Conservation (phyloP, 2,888 invertebrate genomes). For the Priapulus caudatus region DNA sequence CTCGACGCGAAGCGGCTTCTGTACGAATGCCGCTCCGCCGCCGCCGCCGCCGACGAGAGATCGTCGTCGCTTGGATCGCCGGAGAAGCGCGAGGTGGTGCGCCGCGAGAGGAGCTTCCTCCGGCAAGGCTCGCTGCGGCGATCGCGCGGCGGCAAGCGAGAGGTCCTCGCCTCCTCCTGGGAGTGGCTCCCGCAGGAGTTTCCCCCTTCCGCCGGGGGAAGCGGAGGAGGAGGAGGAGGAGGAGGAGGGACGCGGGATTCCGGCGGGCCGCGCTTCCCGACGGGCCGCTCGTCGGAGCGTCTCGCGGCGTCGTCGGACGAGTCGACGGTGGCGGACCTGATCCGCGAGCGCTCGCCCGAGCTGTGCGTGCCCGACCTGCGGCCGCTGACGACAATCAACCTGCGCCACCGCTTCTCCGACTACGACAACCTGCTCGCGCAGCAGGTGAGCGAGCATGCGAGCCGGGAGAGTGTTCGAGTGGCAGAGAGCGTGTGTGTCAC, state of each 20-base stretch:
- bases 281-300: no score
- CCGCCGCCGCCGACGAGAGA: slow-evolving; percentile 12
- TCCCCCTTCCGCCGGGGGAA: no score
- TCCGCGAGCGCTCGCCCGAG: slow-evolving; percentile 47
- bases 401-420: slow-evolving; percentile 32
- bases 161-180: slow-evolving; percentile 67
- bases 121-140: no score
- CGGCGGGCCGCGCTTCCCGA: no score
- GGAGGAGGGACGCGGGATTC: no score
- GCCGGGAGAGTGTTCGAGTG: no score
- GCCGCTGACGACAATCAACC: slow-evolving; percentile 26
- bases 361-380: slow-evolving; percentile 48
- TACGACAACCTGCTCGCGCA: slow-evolving; percentile 41
- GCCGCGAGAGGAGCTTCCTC: no score
- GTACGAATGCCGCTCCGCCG: no score
- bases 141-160: slow-evolving; percentile 26
- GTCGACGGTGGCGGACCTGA: slow-evolving; percentile 40
- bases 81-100: slow-evolving; percentile 15
- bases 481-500: no score
- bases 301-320: slow-evolving; percentile 29
- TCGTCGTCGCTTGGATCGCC: slow-evolving; percentile 9
- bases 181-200: slow-evolving; percentile 64
- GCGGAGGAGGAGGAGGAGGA: no score
- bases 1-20: no score
- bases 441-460: no score